Evolutionary conservation across 2,888 invertebrate species (phyloP).

Genomic region (Toxonevra muliebris): DNA sequence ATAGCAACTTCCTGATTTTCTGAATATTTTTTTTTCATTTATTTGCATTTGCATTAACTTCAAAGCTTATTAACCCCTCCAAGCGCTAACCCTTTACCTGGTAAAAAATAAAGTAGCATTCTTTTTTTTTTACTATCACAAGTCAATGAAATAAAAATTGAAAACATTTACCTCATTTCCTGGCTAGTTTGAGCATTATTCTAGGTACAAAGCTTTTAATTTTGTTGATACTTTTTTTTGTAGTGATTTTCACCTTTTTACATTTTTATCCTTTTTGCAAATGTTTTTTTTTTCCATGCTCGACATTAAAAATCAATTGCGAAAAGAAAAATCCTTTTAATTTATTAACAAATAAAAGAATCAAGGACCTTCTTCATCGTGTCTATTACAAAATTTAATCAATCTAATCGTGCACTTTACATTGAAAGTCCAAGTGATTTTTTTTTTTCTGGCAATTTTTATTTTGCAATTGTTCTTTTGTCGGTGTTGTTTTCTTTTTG

Average conservation of each 20-base stretch:
- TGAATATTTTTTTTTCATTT: too few relatives aligned
- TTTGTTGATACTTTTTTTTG: too few relatives aligned
- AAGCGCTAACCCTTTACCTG: too few relatives aligned
- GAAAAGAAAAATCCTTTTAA: constrained; percentile 15
- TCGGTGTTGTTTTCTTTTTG: neutral
- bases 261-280: neutral
- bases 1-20: too few relatives aligned
- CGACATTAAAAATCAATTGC: constrained; percentile 20
- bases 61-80: too few relatives aligned
- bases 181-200: too few relatives aligned
- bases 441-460: neutral
- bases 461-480: constrained; percentile 4
- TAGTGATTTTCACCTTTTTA: constrained; percentile 1
- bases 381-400: constrained; percentile 21
- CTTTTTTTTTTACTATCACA: too few relatives aligned
- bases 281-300: neutral
- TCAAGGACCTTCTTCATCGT: neutral
- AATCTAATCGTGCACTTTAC: constrained; percentile 22
- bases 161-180: too few relatives aligned
- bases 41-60: too few relatives aligned
- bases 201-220: too few relatives aligned
- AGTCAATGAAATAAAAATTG: too few relatives aligned
- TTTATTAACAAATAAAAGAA: constrained; percentile 16
- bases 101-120: too few relatives aligned
- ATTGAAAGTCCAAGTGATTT: neutral